Base-by-base conservation (phyloP, 2,113 vertebrate genomes). In the Sinocyclocheilus anshuiensis region DNA sequence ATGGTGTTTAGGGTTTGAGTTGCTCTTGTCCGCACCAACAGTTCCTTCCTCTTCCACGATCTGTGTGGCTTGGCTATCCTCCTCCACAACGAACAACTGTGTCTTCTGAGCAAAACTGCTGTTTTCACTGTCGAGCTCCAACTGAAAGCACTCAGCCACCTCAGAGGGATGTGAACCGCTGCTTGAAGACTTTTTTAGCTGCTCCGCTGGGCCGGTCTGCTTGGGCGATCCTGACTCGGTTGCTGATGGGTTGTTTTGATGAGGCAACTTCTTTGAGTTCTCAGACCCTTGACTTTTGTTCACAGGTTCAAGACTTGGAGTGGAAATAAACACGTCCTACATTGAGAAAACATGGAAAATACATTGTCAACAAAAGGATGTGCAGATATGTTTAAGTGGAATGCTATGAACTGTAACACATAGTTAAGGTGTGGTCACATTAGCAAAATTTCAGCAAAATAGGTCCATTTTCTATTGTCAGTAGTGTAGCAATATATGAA, bases 301-400 rank as follows among this genome's bases (percentile, higher is more conserved):
- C 9, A 63, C 87, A 9, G 93, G 87, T 81, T 96, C 95, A 77
- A 94, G 93, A 89, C 96, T 98, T 86, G 88, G 97, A 0, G 97
- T 98, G 33, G 97, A 95, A 87, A 96, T 93, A 86, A 99, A 99
- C 50, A 95, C 95, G 81, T 99, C 97, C 98, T 99, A 91, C 77
- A 75, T 84, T 8, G 75, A 87, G n/a, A 18, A 84, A 55, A 16
- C 59, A 74, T 13, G 13, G 24, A 81, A 81, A 69, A 24, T 42
- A 81, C 33, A 20, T 3, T 13, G 12, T 33, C 82, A 36, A 77
- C 2, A 33, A 20, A 48, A 63, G 4, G 71, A 50, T 4, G 74
- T 50, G n/a, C 12, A 76, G 42, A 76, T 18, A 72, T 22, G 36
- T 72, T 74, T 74, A n/a, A 61, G 0, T 45, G n/a, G 24, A 61